A percentile compares a stretch with the other conserved stretches of the same genome.
Evolutionary conservation across 2,888 invertebrate species (phyloP).

Genomic region (Limnephilus marmoratus): DNA sequence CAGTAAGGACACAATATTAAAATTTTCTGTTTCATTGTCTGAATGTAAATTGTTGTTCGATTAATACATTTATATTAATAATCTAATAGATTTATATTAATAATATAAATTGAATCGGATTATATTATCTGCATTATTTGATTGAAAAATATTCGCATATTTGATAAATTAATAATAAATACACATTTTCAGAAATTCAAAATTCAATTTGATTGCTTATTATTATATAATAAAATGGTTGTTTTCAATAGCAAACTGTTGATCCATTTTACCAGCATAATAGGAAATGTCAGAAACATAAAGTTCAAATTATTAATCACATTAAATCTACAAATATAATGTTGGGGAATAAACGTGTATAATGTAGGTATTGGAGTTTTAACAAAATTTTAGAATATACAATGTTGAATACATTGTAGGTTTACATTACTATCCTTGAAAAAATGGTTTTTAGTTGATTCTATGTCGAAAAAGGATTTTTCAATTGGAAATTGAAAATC

Average conservation of each 20-base stretch:
- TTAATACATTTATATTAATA: too few relatives aligned
- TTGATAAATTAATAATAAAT: background rate
- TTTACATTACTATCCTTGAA: too few relatives aligned
- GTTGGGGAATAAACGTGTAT: background rate
- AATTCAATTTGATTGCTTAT: background rate
- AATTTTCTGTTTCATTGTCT: too few relatives aligned
- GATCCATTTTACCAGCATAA: background rate
- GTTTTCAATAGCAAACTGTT: background rate
- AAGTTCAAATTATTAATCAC: background rate
- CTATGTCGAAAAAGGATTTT: too few relatives aligned
- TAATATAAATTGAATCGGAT: too few relatives aligned
- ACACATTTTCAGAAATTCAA: background rate
- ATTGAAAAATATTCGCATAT: background rate
- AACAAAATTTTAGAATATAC: background rate
- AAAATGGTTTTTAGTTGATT: too few relatives aligned
- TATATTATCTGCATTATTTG: too few relatives aligned
- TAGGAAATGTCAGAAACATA: background rate
- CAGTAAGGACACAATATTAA: too few relatives aligned
- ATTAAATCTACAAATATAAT: background rate
- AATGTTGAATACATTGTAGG: too few relatives aligned
- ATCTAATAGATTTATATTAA: too few relatives aligned
- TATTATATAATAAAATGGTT: background rate
- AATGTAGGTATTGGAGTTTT: background rate
- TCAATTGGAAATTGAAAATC: too few relatives aligned
- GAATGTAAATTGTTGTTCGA: too few relatives aligned